phyloP scores from a whole-genome alignment of 2,113 vertebrate species.

The Atlantisia rogersi region DNA sequence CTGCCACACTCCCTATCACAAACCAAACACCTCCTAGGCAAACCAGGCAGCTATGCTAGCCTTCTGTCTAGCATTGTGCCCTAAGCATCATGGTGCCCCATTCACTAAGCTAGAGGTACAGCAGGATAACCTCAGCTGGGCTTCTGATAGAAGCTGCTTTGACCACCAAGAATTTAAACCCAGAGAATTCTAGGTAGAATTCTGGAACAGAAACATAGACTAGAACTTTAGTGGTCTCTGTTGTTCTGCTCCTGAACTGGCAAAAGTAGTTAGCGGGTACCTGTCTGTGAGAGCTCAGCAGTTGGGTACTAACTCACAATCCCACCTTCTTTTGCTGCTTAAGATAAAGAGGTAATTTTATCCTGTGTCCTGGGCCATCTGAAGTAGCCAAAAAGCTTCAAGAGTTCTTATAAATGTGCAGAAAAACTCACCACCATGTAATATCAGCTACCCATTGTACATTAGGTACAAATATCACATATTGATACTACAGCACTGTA shows the following conservation, averaged over 20 bases:
- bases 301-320: not conserved
- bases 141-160: not conserved
- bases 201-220: too few relatives aligned
- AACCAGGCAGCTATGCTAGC: not conserved
- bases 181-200: too few relatives aligned
- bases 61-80: not conserved
- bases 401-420: not conserved
- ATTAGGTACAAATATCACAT: not conserved
- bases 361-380: not conserved
- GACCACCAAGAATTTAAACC: not conserved
- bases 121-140: not conserved
- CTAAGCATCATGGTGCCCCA: not conserved
- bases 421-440: not conserved
- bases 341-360: not conserved
- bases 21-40: not conserved
- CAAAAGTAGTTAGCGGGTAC: not conserved
- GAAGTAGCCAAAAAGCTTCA: not conserved
- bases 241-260: not conserved
- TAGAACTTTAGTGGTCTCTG: not conserved
- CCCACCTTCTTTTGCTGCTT: not conserved
- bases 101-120: not conserved
- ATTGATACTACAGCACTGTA: not conserved
- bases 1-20: not conserved
- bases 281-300: not conserved
- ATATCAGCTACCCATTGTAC: not conserved